These are phyloP conservation scores for Calliphora vicina DNA, from an alignment of 1,140 invertebrate genomes.

Conservation along the genomic window DNA sequence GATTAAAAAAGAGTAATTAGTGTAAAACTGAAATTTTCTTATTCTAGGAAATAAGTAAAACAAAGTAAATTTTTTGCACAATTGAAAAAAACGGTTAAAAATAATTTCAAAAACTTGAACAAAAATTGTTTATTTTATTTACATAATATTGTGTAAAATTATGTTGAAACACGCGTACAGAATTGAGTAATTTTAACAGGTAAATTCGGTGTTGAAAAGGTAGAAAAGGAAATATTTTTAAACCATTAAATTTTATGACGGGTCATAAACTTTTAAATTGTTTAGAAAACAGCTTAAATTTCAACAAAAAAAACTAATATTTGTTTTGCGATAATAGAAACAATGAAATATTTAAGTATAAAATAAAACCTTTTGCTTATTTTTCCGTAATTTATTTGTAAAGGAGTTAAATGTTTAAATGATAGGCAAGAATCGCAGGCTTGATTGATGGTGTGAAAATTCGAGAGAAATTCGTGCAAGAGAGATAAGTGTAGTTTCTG, in stretches of 20 bases:
- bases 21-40: background rate
- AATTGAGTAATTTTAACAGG: background rate
- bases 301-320: background rate
- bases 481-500: background rate
- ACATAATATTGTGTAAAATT: background rate
- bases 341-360: background rate
- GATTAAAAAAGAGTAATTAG: background rate
- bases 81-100: background rate
- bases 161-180: background rate
- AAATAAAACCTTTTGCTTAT: too few relatives aligned
- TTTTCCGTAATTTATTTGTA: too few relatives aligned
- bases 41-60: background rate
- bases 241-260: background rate
- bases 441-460: background rate
- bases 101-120: background rate
- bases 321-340: background rate
- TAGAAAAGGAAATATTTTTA: background rate
- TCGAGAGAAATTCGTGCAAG: background rate
- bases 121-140: background rate
- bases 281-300: background rate
- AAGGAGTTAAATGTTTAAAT: too few relatives aligned
- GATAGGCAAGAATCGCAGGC: too few relatives aligned
- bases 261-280: background rate
- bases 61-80: background rate
- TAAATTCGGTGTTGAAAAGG: background rate